Evolutionary conservation across 2,797 vertebrate species (phyloP).

Genomic region (Allobates femoralis): DNA sequence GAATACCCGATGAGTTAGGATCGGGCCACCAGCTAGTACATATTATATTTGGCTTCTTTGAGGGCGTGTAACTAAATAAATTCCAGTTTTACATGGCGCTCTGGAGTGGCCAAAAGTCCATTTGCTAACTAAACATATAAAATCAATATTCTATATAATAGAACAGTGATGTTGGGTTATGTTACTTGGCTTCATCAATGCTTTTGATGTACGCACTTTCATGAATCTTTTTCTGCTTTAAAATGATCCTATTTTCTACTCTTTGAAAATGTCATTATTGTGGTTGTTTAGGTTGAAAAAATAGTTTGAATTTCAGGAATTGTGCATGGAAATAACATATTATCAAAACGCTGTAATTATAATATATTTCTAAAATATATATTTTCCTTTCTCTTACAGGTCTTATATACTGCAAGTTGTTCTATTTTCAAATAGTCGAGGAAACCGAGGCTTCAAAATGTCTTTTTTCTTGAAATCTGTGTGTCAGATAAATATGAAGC

Average conservation of each 20-base stretch:
- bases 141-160: too few species aligned
- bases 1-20: too few species aligned
- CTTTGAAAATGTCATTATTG: not conserved
- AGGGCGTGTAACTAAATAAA: too few species aligned
- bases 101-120: too few species aligned
- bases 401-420: conserved; percentile 5
- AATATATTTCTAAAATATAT: not conserved
- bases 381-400: conserved; percentile 39
- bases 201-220: not conserved
- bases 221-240: not conserved
- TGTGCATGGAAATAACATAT: not conserved
- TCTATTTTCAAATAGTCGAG: conserved; percentile 31
- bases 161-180: too few species aligned
- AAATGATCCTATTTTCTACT: not conserved
- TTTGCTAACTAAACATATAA: too few species aligned
- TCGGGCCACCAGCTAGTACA: too few species aligned
- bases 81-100: too few species aligned
- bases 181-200: not conserved
- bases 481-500: conserved; percentile 56
- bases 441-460: conserved; percentile 37
- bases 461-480: conserved; percentile 38
- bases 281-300: not conserved
- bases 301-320: not conserved
- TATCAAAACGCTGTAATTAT: not conserved
- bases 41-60: too few species aligned